Evolutionary conservation across 2,797 vertebrate genomes (phyloP).

Genomic region (Falco peregrinus): DNA sequence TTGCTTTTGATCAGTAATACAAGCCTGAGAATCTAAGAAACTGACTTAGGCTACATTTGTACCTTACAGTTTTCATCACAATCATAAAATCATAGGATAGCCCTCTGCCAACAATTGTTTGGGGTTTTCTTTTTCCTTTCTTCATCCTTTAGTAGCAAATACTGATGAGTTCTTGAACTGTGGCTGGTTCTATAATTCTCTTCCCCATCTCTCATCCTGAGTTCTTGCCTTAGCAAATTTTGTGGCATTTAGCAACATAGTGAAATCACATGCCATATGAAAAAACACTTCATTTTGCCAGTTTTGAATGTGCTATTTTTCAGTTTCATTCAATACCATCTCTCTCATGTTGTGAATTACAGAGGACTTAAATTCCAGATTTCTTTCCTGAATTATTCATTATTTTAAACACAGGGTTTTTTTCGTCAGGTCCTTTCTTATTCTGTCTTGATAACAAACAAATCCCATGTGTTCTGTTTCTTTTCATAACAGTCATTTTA

Average conservation of each 20-base stretch:
- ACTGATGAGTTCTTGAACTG: not conserved
- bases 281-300: not conserved
- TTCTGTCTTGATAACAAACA: not conserved
- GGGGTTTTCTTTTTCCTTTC: not conserved
- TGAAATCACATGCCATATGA: not conserved
- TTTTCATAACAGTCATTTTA: not conserved
- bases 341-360: not conserved
- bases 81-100: not conserved
- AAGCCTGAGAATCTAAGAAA: not conserved
- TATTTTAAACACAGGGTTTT: not conserved
- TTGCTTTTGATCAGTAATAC: not conserved
- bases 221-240: not conserved
- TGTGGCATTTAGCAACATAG: not conserved
- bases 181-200: not conserved
- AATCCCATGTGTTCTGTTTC: not conserved
- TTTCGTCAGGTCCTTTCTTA: not conserved
- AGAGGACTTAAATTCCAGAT: not conserved
- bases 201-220: not conserved
- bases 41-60: not conserved
- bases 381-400: not conserved
- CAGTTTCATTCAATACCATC: not conserved
- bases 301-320: not conserved
- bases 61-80: not conserved
- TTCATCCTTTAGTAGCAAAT: not conserved
- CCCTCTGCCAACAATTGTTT: not conserved